A percentile compares a stretch with the other conserved stretches of the same genome.
Conservation (phyloP, 2,113 vertebrate species). For the Pollachius pollachius region DNA sequence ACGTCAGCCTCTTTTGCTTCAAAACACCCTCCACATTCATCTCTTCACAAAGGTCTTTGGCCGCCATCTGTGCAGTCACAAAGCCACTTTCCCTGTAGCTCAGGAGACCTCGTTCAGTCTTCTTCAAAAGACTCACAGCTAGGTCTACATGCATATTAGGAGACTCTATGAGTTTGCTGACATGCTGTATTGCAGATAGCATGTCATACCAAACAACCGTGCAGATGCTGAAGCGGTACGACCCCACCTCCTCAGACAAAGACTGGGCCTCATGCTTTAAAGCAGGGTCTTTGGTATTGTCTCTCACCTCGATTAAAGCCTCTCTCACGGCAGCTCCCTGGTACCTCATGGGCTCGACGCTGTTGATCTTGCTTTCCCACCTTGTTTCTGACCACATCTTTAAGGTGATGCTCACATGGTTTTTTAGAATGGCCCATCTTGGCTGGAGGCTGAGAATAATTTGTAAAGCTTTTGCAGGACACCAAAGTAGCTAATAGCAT, state of each 20-base stretch:
- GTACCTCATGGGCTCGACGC: not conserved
- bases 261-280: conserved; percentile 12
- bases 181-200: not conserved
- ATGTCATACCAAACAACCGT: conserved; percentile 17
- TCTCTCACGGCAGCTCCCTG: conserved; percentile 2
- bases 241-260: conserved; percentile 12
- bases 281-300: not conserved
- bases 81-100: conserved; percentile 14
- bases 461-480: not conserved
- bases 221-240: not conserved
- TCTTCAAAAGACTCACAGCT: not conserved
- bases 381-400: not conserved
- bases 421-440: not conserved
- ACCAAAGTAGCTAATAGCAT: not conserved
- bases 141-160: not conserved
- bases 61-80: not conserved
- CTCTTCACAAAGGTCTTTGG: not conserved
- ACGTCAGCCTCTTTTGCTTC: not conserved
- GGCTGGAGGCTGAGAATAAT: not conserved
- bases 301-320: conserved; percentile 10
- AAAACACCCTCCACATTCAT: not conserved
- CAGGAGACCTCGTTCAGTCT: not conserved
- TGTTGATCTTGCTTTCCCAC: conserved; percentile 11
- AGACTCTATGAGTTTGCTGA: conserved; percentile 10
- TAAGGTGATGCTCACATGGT: not conserved